A percentile compares a stretch with the other conserved stretches of the same genome.
Conservation (phyloP, 1,140 invertebrate genomes). For the Drosophila obscura region DNA sequence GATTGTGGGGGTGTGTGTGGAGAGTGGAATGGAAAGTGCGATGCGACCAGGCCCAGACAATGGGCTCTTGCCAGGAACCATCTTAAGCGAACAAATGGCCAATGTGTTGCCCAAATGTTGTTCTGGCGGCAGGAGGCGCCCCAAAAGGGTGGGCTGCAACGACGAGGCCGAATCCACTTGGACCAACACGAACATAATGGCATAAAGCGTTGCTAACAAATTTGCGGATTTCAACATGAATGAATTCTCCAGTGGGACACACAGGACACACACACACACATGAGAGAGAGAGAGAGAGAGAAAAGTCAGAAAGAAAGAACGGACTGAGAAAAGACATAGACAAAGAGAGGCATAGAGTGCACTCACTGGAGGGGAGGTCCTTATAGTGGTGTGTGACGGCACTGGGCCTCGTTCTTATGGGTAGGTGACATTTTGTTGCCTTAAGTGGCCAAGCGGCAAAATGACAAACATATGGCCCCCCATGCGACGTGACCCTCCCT, state of each 20-base stretch:
- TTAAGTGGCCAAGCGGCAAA: constrained; percentile 71
- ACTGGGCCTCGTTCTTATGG: constrained; percentile 10
- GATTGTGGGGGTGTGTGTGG: constrained; percentile 11
- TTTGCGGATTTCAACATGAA: constrained; percentile 83
- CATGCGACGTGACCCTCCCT: constrained; percentile 30
- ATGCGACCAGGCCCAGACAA: constrained; percentile 43
- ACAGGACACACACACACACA: constrained; percentile 25
- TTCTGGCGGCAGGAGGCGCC: constrained; percentile 11
- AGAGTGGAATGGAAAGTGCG: no score
- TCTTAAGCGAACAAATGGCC: constrained; percentile 64
- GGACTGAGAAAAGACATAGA: no score
- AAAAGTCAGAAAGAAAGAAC: no score
- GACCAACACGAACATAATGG: constrained; percentile 75
- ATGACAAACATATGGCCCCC: constrained; percentile 70
- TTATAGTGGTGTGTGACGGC: constrained; percentile 2
- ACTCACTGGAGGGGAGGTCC: constrained; percentile 43
- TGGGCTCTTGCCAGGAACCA: constrained; percentile 18
- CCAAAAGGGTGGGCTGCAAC: constrained; percentile 2
- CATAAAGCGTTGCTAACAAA: constrained; percentile 83
- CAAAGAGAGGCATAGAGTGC: constrained; percentile 23
- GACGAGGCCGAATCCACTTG: constrained; percentile 28
- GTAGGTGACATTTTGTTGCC: constrained; percentile 49
- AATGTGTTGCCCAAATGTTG: constrained; percentile 62
- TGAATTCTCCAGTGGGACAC: constrained; percentile 72
- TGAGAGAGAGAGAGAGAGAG: background rate